phyloP scores from a whole-genome alignment of 2,113 vertebrate genomes.

The Aspiorhynchus laticeps region DNA sequence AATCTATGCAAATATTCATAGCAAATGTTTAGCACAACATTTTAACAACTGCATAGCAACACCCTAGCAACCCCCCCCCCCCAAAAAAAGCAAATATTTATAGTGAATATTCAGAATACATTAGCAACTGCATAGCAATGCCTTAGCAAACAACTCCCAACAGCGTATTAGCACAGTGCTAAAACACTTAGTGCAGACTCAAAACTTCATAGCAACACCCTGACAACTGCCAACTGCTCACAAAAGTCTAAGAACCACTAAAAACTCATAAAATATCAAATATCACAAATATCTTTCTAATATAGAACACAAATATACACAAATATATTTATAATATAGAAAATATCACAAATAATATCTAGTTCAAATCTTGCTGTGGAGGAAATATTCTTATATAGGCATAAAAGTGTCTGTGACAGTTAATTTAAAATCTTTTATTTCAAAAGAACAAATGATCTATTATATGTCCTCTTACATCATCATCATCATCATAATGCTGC shows the following conservation, averaged over 20 bases:
- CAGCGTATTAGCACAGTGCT: too few relatives aligned
- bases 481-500: not conserved
- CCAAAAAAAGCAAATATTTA: too few relatives aligned
- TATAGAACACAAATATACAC: too few relatives aligned
- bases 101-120: too few relatives aligned
- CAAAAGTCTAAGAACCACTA: not conserved
- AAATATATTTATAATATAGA: too few relatives aligned
- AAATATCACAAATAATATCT: too few relatives aligned
- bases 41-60: not conserved
- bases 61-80: not conserved
- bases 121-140: too few relatives aligned
- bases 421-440: not conserved
- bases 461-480: not conserved
- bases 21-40: not conserved
- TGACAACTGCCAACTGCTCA: too few relatives aligned
- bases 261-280: not conserved
- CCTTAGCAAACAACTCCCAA: too few relatives aligned
- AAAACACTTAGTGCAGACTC: too few relatives aligned
- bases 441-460: not conserved
- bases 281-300: too few relatives aligned
- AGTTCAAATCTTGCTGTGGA: not conserved
- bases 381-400: not conserved
- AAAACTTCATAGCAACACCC: too few relatives aligned
- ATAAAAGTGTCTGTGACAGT: not conserved
- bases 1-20: not conserved